These are phyloP conservation scores for Panagrolaimus sp. DNA, from an alignment of 1,140 invertebrate species.

Conservation along the genomic window DNA sequence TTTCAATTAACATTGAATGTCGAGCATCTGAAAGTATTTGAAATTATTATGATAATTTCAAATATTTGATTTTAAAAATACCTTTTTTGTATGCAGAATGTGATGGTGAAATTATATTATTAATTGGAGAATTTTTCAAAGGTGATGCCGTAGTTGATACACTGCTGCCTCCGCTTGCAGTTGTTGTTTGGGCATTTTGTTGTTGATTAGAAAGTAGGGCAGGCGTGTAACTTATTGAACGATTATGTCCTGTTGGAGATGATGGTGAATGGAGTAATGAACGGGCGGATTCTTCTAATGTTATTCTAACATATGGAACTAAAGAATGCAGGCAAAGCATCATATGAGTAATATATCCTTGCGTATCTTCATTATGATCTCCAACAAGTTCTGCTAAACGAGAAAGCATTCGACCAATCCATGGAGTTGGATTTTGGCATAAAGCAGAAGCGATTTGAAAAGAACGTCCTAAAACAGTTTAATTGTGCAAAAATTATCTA, in stretches of 20 bases:
- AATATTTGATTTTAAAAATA: too few species aligned
- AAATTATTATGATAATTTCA: too few species aligned
- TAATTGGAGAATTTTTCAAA: not conserved
- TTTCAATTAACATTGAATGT: slow-evolving; percentile 47
- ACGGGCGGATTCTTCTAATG: slow-evolving; percentile 32
- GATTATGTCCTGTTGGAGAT: slow-evolving; percentile 39
- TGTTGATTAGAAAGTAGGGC: slow-evolving; percentile 42
- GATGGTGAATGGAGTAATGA: slow-evolving; percentile 54
- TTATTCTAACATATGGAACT: slow-evolving; percentile 70
- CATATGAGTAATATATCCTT: slow-evolving; percentile 94
- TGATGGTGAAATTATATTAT: not conserved
- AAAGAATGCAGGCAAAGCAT: slow-evolving; percentile 88
- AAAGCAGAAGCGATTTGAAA: slow-evolving; percentile 52
- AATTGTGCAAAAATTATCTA: too few species aligned
- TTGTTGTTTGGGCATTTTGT: not conserved
- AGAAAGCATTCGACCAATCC: slow-evolving; percentile 70
- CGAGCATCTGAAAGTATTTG: slow-evolving; percentile 26
- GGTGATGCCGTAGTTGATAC: not conserved
- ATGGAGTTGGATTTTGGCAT: slow-evolving; percentile 48
- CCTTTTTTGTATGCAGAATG: too few species aligned
- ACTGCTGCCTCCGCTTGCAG: not conserved
- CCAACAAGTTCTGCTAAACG: slow-evolving; percentile 92
- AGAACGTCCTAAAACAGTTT: slow-evolving; percentile 27
- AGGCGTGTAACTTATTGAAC: slow-evolving; percentile 58
- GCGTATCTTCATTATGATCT: slow-evolving; percentile 97